Evolutionary conservation across 2,113 vertebrate genomes (phyloP).

Genomic region (Calypte anna): DNA sequence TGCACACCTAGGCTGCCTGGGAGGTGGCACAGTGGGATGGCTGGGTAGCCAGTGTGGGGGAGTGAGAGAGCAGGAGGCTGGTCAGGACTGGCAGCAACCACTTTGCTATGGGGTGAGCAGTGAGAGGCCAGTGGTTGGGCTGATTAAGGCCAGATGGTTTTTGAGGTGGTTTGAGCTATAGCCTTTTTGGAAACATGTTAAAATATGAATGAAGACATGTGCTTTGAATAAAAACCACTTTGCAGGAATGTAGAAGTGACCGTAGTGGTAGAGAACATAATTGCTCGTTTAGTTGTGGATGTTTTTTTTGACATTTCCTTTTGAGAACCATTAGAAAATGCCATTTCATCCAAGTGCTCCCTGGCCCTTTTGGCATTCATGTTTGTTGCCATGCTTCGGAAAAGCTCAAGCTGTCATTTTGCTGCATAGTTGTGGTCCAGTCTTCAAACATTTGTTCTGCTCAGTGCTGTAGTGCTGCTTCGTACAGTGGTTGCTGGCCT

Average conservation of each 20-base stretch:
- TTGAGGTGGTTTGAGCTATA: not conserved
- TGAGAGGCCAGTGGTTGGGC: not conserved
- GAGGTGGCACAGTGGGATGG: not conserved
- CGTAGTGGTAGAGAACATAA: not conserved
- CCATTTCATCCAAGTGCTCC: not conserved
- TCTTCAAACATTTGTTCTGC: not conserved
- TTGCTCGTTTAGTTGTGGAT: not conserved
- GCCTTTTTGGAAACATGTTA: conserved; percentile 23
- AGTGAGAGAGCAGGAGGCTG: not conserved
- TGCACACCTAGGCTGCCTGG: not conserved
- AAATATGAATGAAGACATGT: conserved; percentile 21
- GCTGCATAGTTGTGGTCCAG: not conserved
- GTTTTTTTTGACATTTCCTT: not conserved
- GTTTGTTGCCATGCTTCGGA: not conserved
- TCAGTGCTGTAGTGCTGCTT: not conserved
- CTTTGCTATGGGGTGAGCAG: not conserved
- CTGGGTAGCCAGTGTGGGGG: not conserved
- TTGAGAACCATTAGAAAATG: not conserved
- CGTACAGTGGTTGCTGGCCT: accelerated
- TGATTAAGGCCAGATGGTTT: not conserved
- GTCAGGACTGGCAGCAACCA: not conserved
- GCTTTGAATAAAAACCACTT: not conserved
- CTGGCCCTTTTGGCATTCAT: not conserved
- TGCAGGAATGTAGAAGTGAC: not conserved
- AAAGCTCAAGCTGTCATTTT: not conserved